Evolutionary conservation across 2,113 vertebrate species (phyloP).

Genomic region (Genyomyrus donnyi): DNA sequence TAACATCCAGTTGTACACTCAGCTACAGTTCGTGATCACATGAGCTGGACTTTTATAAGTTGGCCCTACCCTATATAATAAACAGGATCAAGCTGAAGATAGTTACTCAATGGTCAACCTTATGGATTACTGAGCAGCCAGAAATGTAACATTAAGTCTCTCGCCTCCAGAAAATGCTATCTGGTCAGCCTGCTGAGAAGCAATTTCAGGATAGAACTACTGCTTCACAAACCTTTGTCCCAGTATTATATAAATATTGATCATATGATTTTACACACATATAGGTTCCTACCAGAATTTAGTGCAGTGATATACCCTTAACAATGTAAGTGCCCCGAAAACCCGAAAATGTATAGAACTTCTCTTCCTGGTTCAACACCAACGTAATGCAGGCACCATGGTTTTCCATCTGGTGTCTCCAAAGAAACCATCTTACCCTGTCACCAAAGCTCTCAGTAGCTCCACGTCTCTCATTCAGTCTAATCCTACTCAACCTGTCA

Average conservation of each 20-base stretch:
- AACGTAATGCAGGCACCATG: not conserved
- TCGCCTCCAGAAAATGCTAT: not conserved
- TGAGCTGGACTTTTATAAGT: not conserved
- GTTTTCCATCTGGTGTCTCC: not conserved
- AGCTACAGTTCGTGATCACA: not conserved
- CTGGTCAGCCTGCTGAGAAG: not conserved
- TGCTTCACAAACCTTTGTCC: not conserved
- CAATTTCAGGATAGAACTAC: not conserved
- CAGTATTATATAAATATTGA: not conserved
- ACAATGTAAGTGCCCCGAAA: not conserved
- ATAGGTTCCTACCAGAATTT: not conserved
- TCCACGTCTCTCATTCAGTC: not conserved
- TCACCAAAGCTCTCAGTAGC: not conserved
- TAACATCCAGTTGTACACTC: not conserved
- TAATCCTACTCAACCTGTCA: not conserved
- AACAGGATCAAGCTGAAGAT: not conserved
- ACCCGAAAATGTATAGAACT: not conserved
- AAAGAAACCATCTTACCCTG: not conserved
- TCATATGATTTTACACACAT: not conserved
- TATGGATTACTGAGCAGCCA: conserved; percentile 4
- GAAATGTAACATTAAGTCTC: not conserved
- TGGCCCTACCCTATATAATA: not conserved
- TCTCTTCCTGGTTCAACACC: not conserved
- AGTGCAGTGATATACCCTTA: not conserved
- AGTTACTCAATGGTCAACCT: not conserved